Evolutionary conservation across 64 coral and sea anemone species (phyloP).

Genomic region (Montipora cactus): DNA sequence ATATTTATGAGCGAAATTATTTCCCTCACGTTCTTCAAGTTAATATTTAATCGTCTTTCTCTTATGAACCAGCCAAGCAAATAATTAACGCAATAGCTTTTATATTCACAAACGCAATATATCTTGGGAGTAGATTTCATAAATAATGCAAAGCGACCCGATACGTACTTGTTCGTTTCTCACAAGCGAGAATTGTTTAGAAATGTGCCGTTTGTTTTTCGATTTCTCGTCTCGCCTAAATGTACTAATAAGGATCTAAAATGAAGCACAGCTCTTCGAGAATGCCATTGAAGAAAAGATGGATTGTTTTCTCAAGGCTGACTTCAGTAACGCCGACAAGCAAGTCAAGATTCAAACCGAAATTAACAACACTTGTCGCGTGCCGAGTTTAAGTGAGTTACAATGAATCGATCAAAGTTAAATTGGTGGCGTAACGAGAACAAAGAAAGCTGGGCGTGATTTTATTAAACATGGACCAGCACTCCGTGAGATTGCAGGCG

Average conservation of each 20-base stretch:
- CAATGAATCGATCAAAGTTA: constrained; percentile 10
- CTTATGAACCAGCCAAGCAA: constrained; percentile 83
- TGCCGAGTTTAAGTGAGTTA: not conserved
- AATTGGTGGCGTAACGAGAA: not conserved
- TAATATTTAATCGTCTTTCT: constrained; percentile 96
- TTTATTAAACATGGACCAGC: not conserved
- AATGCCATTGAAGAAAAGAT: not conserved
- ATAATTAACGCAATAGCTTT: constrained; percentile 93
- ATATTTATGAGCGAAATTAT: constrained; percentile 41
- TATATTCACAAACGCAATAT: constrained; percentile 77
- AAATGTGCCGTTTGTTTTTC: not conserved
- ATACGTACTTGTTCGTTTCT: constrained; percentile 56
- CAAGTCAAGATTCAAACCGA: constrained; percentile 17
- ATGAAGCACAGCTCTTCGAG: not conserved
- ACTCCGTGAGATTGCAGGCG: not conserved
- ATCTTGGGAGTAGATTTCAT: constrained; percentile 83
- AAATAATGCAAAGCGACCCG: constrained; percentile 92
- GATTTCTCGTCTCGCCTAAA: not conserved
- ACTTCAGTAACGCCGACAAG: not conserved
- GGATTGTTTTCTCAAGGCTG: not conserved
- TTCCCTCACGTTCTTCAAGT: constrained; percentile 76
- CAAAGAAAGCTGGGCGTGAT: not conserved
- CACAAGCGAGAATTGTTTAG: constrained; percentile 15
- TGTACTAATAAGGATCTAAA: not conserved
- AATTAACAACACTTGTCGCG: constrained; percentile 12